Conservation (phyloP, 2,113 vertebrate genomes). For the Apodemus sylvaticus region DNA sequence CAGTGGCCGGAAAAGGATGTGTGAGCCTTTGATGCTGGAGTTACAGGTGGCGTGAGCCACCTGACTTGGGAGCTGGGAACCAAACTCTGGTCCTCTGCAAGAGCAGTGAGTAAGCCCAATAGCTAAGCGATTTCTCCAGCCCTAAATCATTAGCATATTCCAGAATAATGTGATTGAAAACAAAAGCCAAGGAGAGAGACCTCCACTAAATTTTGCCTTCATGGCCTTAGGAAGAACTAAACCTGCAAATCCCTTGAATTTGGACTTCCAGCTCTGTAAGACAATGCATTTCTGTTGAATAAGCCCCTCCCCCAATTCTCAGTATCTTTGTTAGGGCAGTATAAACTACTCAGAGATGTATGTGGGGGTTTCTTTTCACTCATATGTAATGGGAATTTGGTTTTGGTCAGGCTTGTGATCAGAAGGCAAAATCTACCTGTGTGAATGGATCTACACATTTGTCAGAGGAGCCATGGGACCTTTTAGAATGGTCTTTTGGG, state of each 20-base stretch:
- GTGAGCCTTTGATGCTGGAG: background rate
- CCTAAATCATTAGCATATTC: background rate
- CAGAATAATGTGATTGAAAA: background rate
- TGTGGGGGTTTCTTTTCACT: background rate
- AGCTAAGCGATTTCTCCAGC: background rate
- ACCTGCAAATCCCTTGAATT: background rate
- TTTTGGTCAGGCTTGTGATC: slow-evolving; percentile 27
- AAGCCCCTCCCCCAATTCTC: background rate
- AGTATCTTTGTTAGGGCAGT: background rate
- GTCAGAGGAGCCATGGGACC: background rate
- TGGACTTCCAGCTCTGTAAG: background rate
- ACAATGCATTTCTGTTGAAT: background rate
- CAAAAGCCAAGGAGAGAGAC: background rate
- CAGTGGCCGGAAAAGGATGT: background rate
- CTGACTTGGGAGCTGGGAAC: background rate
- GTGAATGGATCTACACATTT: background rate
- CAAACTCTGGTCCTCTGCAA: background rate
- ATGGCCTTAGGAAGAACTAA: background rate
- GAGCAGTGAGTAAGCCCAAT: background rate
- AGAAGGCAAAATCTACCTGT: background rate
- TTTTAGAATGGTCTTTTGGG: background rate
- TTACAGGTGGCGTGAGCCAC: background rate
- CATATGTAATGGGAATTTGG: background rate
- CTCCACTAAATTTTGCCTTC: background rate
- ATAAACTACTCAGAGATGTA: background rate